phyloP scores from a whole-genome alignment of 2,888 invertebrate genomes.

The Neoaliturus tenellus region DNA sequence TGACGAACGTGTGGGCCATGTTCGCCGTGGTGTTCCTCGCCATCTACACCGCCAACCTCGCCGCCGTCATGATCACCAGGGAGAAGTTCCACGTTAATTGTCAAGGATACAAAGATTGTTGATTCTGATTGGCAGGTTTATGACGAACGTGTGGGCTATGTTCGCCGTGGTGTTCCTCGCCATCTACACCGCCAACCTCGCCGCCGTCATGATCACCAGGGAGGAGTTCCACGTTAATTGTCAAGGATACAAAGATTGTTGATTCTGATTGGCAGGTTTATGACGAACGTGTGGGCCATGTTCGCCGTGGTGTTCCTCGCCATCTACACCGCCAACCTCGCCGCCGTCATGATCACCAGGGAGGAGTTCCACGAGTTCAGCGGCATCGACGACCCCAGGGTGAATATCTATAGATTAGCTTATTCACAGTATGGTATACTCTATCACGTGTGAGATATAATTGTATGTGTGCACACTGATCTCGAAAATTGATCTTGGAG shows the following conservation, averaged over 20 bases:
- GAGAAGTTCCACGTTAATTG: too few species aligned
- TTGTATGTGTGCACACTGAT: too few species aligned
- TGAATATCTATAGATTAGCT: too few species aligned
- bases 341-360: slow-evolving; percentile 99
- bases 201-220: slow-evolving; percentile 99
- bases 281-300: slow-evolving; percentile 99
- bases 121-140: slow-evolving; percentile 77
- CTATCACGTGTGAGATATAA: too few species aligned
- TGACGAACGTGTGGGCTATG: slow-evolving; percentile 99
- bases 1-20: slow-evolving; percentile 99
- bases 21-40: slow-evolving; percentile 99
- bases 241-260: not conserved
- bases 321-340: slow-evolving; percentile 99
- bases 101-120: too few species aligned
- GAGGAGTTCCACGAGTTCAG: slow-evolving; percentile 95
- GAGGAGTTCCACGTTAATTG: slow-evolving; percentile 95
- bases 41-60: slow-evolving; percentile 99
- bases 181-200: slow-evolving; percentile 99
- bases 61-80: slow-evolving; percentile 99
- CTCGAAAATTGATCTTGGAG: too few species aligned
- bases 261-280: slow-evolving; percentile 77
- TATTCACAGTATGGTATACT: too few species aligned
- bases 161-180: slow-evolving; percentile 99
- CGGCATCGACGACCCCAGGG: slow-evolving; percentile 87
- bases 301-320: slow-evolving; percentile 99